Percentiles rank a stretch among this genome's conserved stretches.
Conservation (phyloP, 2,113 vertebrate genomes). For the Hemiscyllium ocellatum region DNA sequence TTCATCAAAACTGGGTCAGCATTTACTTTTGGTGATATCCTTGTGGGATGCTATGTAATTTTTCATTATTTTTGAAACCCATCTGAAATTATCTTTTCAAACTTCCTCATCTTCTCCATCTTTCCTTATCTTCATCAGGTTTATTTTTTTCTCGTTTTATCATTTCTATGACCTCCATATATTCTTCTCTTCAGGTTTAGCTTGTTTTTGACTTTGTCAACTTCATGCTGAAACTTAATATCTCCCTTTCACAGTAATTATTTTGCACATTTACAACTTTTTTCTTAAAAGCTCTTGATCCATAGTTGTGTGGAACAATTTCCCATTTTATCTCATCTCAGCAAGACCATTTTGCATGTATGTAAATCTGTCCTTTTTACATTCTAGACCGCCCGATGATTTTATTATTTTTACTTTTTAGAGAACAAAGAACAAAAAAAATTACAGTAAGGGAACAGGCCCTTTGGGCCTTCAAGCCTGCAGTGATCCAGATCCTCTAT, state of each 20-base stretch:
- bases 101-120: not conserved
- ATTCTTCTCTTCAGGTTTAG: not conserved
- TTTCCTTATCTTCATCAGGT: not conserved
- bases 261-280: not conserved
- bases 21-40: too few relatives aligned
- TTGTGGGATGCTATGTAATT: too few relatives aligned
- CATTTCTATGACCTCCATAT: not conserved
- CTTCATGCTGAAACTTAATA: not conserved
- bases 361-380: not conserved
- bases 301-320: not conserved
- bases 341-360: not conserved
- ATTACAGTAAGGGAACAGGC: too few relatives aligned
- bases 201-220: not conserved
- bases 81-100: too few relatives aligned
- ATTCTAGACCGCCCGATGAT: not conserved
- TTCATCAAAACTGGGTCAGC: too few relatives aligned
- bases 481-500: too few relatives aligned
- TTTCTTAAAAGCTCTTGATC: not conserved
- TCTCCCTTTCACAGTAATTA: not conserved
- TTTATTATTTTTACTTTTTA: not conserved
- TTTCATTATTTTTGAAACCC: too few relatives aligned
- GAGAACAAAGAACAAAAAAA: too few relatives aligned
- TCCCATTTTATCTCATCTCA: not conserved
- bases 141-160: not conserved
- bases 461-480: too few relatives aligned